These are phyloP conservation scores for Thamnophis elegans DNA, from an alignment of 2,797 vertebrate genomes.

Conservation along the genomic window DNA sequence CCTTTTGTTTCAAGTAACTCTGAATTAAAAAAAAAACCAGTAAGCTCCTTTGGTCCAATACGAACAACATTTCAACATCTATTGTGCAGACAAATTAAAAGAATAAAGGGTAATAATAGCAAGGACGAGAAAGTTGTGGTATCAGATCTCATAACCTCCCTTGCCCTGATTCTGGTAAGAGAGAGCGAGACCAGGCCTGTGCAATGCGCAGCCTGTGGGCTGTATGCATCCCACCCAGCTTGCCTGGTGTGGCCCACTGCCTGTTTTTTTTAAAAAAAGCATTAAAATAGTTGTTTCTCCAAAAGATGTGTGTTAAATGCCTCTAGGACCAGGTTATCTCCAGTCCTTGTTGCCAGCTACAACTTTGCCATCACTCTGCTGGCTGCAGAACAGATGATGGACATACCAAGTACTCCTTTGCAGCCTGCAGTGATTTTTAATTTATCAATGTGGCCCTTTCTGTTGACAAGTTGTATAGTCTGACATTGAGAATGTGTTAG, in stretches of 20 bases:
- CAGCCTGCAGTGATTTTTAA: neutral
- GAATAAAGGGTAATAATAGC: neutral
- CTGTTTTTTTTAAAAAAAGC: too few relatives aligned
- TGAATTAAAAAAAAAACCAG: neutral
- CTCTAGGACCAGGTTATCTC: neutral
- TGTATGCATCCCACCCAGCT: too few relatives aligned
- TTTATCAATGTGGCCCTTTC: neutral
- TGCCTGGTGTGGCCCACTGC: too few relatives aligned
- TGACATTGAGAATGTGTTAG: neutral
- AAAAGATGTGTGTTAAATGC: too few relatives aligned
- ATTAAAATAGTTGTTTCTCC: too few relatives aligned
- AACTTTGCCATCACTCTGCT: neutral
- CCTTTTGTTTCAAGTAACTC: neutral
- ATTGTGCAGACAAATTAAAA: neutral
- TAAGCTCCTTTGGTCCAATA: neutral
- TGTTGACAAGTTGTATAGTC: neutral
- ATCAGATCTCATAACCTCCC: neutral
- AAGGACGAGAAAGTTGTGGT: neutral
- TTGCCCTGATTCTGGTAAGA: neutral
- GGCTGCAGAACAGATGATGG: neutral
- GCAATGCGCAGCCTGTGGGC: too few relatives aligned
- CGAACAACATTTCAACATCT: neutral
- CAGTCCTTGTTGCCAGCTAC: neutral
- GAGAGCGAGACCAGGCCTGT: too few relatives aligned
- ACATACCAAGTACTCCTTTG: neutral